Percentiles rank a stretch among this genome's conserved stretches.
Conservation (phyloP, 2,113 vertebrate genomes). For the Istiophorus platypterus region DNA sequence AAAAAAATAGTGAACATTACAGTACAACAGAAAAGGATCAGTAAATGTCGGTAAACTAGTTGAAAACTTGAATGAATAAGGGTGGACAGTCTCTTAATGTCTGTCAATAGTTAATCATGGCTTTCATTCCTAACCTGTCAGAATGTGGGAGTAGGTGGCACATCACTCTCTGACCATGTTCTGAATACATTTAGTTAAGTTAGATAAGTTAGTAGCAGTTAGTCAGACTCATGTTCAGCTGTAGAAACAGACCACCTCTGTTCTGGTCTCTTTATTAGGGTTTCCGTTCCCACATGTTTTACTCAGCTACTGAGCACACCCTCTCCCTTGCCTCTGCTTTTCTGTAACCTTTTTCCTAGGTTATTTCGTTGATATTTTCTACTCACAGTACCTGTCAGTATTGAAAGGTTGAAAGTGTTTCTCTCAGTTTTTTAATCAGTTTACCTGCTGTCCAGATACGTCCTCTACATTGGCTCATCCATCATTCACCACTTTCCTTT, state of each 20-base stretch:
- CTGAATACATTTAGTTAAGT: neutral
- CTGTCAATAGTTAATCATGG: neutral
- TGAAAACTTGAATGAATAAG: neutral
- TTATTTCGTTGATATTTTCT: neutral
- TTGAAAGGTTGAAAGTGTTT: slow-evolving; percentile 10
- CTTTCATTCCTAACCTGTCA: too few species aligned
- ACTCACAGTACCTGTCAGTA: neutral
- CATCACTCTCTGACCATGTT: neutral
- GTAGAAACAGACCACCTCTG: neutral
- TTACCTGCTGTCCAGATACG: slow-evolving; percentile 12
- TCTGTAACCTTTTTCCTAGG: neutral
- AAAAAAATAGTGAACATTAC: too few species aligned
- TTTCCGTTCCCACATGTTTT: neutral
- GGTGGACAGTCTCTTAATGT: neutral
- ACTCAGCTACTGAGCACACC: neutral
- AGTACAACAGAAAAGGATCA: too few species aligned
- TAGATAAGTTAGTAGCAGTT: neutral
- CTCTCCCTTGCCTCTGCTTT: neutral
- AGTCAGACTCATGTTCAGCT: neutral
- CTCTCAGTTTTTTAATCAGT: slow-evolving; percentile 19
- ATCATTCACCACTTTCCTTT: slow-evolving; percentile 8
- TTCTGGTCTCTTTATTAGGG: neutral
- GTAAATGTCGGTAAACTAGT: neutral
- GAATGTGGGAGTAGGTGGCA: too few species aligned
- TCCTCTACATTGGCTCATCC: slow-evolving; percentile 10